Evolutionary conservation across 2,113 vertebrate genomes (phyloP).

Genomic region (Anguilla rostrata): DNA sequence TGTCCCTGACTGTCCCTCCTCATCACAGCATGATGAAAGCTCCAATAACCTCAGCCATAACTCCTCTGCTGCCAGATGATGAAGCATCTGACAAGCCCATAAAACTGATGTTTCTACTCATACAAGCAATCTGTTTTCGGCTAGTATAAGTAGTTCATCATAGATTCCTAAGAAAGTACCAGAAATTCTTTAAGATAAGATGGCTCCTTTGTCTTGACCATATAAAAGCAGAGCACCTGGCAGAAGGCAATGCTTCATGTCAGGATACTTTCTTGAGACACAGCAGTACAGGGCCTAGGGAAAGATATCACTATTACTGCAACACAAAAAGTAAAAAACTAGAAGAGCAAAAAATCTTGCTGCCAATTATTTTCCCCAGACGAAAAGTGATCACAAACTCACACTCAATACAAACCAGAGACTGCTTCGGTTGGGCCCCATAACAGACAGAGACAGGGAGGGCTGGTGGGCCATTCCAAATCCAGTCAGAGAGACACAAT

Average conservation of each 20-base stretch:
- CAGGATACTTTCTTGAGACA: neutral
- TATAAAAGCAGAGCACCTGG: neutral
- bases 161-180: neutral
- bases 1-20: neutral
- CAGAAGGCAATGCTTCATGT: neutral
- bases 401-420: neutral
- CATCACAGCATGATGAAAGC: neutral
- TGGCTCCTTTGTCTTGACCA: neutral
- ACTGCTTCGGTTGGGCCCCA: neutral
- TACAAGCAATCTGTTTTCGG: neutral
- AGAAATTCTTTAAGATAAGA: neutral
- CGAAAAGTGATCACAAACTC: neutral
- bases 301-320: neutral
- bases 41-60: neutral
- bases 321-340: neutral
- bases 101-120: neutral
- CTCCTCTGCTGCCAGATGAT: neutral
- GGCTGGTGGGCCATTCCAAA: neutral
- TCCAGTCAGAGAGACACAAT: neutral
- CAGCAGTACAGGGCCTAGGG: neutral
- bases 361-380: neutral
- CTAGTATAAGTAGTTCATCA: neutral
- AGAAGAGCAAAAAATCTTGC: neutral
- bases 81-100: neutral
- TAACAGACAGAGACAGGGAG: constrained; percentile 9